These are phyloP conservation scores for Hydropsyche betteni DNA, from an alignment of 2,888 invertebrate species.

Conservation along the genomic window DNA sequence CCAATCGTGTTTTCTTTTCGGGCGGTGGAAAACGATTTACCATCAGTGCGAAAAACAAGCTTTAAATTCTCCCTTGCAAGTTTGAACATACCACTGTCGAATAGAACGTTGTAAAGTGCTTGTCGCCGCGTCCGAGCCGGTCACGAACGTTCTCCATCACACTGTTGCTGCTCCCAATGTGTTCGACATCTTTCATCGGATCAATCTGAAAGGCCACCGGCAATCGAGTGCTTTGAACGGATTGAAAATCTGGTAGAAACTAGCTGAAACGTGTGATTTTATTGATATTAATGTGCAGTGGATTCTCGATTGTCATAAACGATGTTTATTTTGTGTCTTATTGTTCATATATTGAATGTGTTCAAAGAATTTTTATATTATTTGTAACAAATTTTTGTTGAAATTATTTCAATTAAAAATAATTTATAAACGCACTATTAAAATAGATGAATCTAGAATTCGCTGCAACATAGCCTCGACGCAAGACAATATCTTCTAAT, in stretches of 20 bases:
- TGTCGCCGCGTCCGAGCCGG: constrained; percentile 15
- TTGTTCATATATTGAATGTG: no score
- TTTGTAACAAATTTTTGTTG: no score
- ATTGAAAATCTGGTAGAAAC: neutral
- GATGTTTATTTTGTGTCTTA: no score
- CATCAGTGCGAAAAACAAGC: constrained; percentile 16
- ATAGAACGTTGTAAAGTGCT: constrained; percentile 7
- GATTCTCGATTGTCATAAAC: no score
- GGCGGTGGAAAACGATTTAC: constrained; percentile 14
- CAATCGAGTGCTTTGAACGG: neutral
- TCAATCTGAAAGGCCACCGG: constrained; percentile 1
- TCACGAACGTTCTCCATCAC: constrained; percentile 29
- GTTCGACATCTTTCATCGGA: constrained; percentile 19
- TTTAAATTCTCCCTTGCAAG: constrained; percentile 21
- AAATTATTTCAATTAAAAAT: no score
- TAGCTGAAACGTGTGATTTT: no score
- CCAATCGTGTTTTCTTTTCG: constrained; percentile 7
- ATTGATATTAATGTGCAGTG: no score
- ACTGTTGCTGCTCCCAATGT: constrained; percentile 15
- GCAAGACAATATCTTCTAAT: no score
- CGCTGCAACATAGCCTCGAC: no score
- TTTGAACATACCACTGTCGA: constrained; percentile 15
- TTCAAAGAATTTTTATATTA: no score
- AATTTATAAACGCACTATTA: no score
- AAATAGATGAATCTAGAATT: no score